Evolutionary conservation across 2,113 vertebrate species (phyloP), one percentile per base, ranked within the genome.

Genomic region (Brachyistius frenatus): DNA sequence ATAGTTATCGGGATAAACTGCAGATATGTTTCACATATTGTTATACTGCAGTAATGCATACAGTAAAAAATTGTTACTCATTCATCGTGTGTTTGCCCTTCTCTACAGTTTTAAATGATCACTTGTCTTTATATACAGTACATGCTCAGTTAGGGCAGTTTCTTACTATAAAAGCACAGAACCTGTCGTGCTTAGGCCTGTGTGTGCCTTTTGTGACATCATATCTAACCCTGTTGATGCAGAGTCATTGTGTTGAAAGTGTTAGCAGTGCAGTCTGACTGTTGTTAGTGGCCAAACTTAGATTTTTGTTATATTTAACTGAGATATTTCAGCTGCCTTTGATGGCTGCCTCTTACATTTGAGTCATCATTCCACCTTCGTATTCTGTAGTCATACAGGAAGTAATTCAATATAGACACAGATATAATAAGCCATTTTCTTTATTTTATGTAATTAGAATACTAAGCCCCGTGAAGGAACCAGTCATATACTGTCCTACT

Each of bases 361-460:
- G 35, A 61, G 60, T 41, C 23, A 44, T 23, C 5, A 44, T 63
- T 44, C 41, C 13, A 3, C 10, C 15, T 10, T 33, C 7, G 7
- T 57, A n/a, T 49, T 57, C 52, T 47, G 23, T 8, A 50, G 31
- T 49, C 14, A 31, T 47, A 33, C 15, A 54, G 39, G 15, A 32
- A 53, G 41, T 11, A 53, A 54, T 44, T 5, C 6, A 52, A 35
- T 15, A 50, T 5, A 62, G 8, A 62, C 16, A 55, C 14, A 32
- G 9, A 54, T 47, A 3, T 23, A 46, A 46, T 14, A 47, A 68
- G 13, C 0, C 0, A 31, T 31, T 32, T n/a, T 55, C 23, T 14
- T 13, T 36, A n/a, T 62, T 63, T n/a, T 52, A 31, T 65, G 54
- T 9, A 11, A 15, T 49, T 57, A 39, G 68, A 56, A 62, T 66